Conservation (phyloP, 2,888 invertebrate species). For the Drosophila mayaguana region DNA sequence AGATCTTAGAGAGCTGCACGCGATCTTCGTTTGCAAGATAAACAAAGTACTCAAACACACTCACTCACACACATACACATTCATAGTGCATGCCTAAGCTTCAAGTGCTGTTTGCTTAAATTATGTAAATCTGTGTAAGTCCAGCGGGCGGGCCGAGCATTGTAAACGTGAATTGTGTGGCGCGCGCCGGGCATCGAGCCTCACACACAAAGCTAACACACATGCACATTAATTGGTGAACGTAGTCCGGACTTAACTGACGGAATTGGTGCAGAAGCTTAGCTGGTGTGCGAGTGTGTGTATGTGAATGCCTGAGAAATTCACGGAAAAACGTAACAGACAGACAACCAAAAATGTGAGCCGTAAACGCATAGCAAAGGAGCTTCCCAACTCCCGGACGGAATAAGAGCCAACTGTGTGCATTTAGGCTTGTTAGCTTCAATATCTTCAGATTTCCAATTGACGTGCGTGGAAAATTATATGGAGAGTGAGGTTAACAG, state of each 20-base stretch:
- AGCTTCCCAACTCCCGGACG: slow-evolving; percentile 20
- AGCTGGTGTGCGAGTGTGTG: slow-evolving; percentile 14
- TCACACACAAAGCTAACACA: slow-evolving; percentile 64
- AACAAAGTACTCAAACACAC: slow-evolving; percentile 34
- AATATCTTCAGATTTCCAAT: background rate
- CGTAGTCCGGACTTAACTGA: slow-evolving; percentile 43
- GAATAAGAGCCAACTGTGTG: slow-evolving; percentile 27
- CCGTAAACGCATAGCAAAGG: slow-evolving; percentile 1
- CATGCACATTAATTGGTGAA: slow-evolving; percentile 65
- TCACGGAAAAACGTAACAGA: slow-evolving; percentile 36
- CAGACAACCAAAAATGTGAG: background rate
- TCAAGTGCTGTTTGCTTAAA: slow-evolving; percentile 73
- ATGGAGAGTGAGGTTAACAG: no score
- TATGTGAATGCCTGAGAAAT: slow-evolving; percentile 24
- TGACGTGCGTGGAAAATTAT: background rate
- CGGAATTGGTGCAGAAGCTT: slow-evolving; percentile 51
- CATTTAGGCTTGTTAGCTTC: background rate
- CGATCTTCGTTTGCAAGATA: slow-evolving; percentile 47
- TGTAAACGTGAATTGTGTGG: slow-evolving; percentile 28
- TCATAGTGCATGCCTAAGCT: slow-evolving; percentile 20
- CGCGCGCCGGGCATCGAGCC: slow-evolving; percentile 40
- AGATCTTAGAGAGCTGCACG: slow-evolving; percentile 26
- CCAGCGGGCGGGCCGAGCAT: slow-evolving; percentile 64
- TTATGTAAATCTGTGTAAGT: slow-evolving; percentile 74
- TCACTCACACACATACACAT: background rate